These are phyloP conservation scores for Coleophora deauratella DNA, from an alignment of 2,888 invertebrate species.

Conservation along the genomic window DNA sequence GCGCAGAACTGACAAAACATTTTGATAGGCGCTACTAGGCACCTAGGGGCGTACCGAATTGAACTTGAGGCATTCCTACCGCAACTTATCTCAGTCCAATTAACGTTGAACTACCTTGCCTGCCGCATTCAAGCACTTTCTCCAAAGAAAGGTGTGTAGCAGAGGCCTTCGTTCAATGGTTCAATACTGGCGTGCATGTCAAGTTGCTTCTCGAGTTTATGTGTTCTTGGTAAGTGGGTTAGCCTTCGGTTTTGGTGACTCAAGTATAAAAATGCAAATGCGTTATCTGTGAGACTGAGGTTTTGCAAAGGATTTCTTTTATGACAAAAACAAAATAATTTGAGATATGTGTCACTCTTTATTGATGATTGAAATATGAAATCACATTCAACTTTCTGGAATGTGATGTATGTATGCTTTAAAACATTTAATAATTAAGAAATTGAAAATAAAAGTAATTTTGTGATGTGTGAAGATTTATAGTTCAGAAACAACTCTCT, in stretches of 20 bases:
- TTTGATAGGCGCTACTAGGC: conserved; percentile 52
- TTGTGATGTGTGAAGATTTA: too few relatives aligned
- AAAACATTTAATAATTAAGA: too few relatives aligned
- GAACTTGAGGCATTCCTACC: conserved; percentile 58
- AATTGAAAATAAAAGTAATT: too few relatives aligned
- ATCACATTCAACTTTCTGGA: too few relatives aligned
- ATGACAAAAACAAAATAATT: too few relatives aligned
- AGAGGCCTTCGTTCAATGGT: conserved; percentile 40
- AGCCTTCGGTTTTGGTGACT: conserved; percentile 28
- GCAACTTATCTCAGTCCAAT: conserved; percentile 46
- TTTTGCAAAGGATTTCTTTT: too few relatives aligned
- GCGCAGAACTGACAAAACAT: conserved; percentile 32
- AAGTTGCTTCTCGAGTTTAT: conserved; percentile 38
- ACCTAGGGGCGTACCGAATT: conserved; percentile 44
- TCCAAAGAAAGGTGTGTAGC: conserved; percentile 25
- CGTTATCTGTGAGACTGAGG: too few relatives aligned
- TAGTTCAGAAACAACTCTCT: too few relatives aligned
- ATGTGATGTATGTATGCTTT: too few relatives aligned
- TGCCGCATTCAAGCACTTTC: conserved; percentile 26
- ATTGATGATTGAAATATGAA: too few relatives aligned
- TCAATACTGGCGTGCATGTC: conserved; percentile 15
- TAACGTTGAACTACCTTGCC: conserved; percentile 51
- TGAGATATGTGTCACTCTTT: too few relatives aligned
- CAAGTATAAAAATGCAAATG: not conserved
- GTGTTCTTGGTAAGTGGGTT: conserved; percentile 50